Evolutionary conservation across 2,888 invertebrate species (phyloP).

Genomic region (Scaptomyza flava): DNA sequence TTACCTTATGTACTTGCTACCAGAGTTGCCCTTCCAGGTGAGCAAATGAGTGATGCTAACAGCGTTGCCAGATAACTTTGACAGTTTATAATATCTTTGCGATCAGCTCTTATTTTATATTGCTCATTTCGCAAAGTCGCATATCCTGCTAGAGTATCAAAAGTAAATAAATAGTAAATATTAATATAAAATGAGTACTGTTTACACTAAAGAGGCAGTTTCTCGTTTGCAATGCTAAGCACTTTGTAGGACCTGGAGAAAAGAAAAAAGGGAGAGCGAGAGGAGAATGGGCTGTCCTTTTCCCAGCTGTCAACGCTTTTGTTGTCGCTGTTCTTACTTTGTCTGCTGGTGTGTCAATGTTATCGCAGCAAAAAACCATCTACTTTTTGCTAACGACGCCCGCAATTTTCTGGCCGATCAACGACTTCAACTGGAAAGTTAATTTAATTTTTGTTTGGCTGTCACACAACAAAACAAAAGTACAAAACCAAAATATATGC

Average conservation of each 20-base stretch:
- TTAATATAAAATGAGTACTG: background rate
- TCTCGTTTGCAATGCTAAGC: slow-evolving; percentile 11
- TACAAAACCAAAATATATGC: slow-evolving; percentile 34
- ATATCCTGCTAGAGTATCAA: background rate
- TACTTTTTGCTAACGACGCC: slow-evolving; percentile 1
- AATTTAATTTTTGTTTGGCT: slow-evolving; percentile 58
- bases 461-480: slow-evolving; percentile 29
- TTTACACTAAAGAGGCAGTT: slow-evolving; percentile 1
- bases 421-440: slow-evolving; percentile 35
- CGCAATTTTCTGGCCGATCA: slow-evolving; percentile 28
- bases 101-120: background rate
- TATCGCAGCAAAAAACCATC: slow-evolving; percentile 1
- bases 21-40: background rate
- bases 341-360: slow-evolving; percentile 9
- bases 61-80: background rate
- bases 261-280: background rate
- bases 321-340: background rate
- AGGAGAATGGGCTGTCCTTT: background rate
- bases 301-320: background rate
- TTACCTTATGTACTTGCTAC: background rate
- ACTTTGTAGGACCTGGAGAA: background rate
- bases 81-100: background rate
- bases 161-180: background rate
- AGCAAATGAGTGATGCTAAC: background rate
- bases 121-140: no score